Percentiles rank a stretch among this genome's conserved stretches.
Conservation (phyloP, 2,888 invertebrate genomes). For the Villa cingulata region DNA sequence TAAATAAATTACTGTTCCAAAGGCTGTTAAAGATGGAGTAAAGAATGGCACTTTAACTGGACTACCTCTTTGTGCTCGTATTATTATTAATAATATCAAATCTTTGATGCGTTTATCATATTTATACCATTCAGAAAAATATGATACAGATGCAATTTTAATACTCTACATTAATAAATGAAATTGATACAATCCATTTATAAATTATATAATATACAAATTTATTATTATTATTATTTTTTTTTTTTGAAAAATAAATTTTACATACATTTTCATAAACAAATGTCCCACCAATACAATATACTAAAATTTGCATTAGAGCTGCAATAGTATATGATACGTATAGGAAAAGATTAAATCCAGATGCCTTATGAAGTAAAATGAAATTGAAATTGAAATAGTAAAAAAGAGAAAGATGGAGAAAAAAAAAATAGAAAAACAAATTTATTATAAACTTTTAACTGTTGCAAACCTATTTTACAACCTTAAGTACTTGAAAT, state of each 20-base stretch:
- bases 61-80: conserved; percentile 6
- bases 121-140: conserved; percentile 11
- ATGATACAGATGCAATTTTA: conserved; percentile 2
- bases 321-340: conserved; percentile 6
- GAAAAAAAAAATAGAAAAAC: conserved; percentile 4
- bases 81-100: conserved; percentile 8
- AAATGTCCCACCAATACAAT: conserved; percentile 9
- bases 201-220: too few species aligned
- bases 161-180: conserved; percentile 6
- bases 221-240: too few species aligned
- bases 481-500: conserved; percentile 5
- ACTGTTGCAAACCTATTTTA: too few species aligned
- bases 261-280: conserved; percentile 6
- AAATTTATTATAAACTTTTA: too few species aligned
- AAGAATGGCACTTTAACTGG: conserved; percentile 10
- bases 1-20: conserved; percentile 1
- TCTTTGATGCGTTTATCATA: conserved; percentile 4
- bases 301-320: conserved; percentile 9
- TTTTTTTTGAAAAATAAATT: too few species aligned
- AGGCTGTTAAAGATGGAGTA: conserved; percentile 6
- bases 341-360: conserved; percentile 4
- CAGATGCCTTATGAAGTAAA: neutral
- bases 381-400: neutral
- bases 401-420: neutral
- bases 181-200: too few species aligned